Evolutionary conservation across 2,888 invertebrate species (phyloP), one percentile per base, ranked within the genome.

Genomic region (Phymatocera aterrima): DNA sequence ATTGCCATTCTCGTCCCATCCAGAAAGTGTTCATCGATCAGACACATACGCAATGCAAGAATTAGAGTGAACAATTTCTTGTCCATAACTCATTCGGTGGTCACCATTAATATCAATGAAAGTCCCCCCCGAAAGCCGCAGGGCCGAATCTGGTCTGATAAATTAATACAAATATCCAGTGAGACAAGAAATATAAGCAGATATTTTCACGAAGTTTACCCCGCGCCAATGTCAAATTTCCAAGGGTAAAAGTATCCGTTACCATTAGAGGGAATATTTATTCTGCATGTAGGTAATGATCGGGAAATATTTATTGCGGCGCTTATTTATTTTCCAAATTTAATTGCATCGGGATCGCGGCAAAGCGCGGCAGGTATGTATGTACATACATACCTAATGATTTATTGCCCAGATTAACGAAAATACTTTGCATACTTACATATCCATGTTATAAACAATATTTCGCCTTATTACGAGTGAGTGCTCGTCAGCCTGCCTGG

Each of bases 51-150:
- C n/a, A 0, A n/a, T 18, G 21, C 4, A 3, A 18, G 51, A 72
- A 72, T 72, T 72, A 48, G 31, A 34, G 51, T n/a, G 48, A 18
- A 15, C 48, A 51, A 6, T 51, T 72, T 28, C 34, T 34, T 24
- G 28, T 21, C 51, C 51, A 72, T 72, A 51, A 72, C 18, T 72
- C 72, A 34, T 28, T 51, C 31, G 31, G 48, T 34, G 34, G 51
- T 72, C 51, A 51, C 72, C 48, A 48, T 72, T 72, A 72, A 72
- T 72, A 72, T 72, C 72, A 72, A 51, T 72, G 72, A 18, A 72
- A 72, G 48, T 48, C 48, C 31, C 72, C 72, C 24, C 34, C 51
- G 34, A 48, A 72, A 10, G 34, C 72, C 5, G 34, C 51, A 31
- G 72, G 51, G n/a, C n/a, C n/a, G 51, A 72, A 72, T 72, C 72